Percentiles rank a stretch among this genome's conserved stretches.
phyloP scores from a whole-genome alignment of 2,113 vertebrate species.

The Etia nguti region DNA sequence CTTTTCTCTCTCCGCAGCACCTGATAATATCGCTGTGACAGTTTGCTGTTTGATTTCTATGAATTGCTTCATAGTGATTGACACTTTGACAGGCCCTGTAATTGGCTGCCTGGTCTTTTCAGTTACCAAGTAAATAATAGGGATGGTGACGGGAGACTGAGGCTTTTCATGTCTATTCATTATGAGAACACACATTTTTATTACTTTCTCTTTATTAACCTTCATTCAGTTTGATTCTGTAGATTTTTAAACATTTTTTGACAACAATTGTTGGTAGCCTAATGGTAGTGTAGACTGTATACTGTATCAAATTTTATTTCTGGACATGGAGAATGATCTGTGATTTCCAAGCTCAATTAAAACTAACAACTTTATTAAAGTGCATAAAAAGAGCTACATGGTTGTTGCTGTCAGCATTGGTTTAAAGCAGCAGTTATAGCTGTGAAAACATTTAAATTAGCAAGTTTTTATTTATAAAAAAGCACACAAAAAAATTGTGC shows the following conservation, averaged over 20 bases:
- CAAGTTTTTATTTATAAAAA: background rate
- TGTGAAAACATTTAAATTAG: background rate
- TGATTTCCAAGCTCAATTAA: background rate
- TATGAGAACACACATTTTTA: conserved; percentile 18
- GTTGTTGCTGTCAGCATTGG: background rate
- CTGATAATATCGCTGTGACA: conserved; percentile 57
- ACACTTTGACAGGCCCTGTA: conserved; percentile 52
- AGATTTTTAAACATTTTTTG: background rate
- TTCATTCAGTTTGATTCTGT: background rate
- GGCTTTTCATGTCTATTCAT: conserved; percentile 38
- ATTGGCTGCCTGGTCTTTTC: conserved; percentile 54
- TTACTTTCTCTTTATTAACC: conserved; percentile 16
- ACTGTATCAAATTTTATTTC: background rate
- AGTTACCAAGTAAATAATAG: conserved; percentile 57
- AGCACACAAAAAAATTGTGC: too few species aligned
- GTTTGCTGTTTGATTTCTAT: conserved; percentile 52
- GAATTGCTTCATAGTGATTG: conserved; percentile 53
- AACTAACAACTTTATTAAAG: background rate
- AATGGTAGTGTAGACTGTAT: background rate
- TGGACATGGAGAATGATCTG: background rate
- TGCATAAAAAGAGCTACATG: background rate
- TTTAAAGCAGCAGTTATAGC: background rate
- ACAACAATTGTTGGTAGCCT: background rate
- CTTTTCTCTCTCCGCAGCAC: conserved; percentile 29
- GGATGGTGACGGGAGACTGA: conserved; percentile 19